Base-by-base conservation (phyloP, 1,140 invertebrate genomes). In the Sinella curviseta region DNA sequence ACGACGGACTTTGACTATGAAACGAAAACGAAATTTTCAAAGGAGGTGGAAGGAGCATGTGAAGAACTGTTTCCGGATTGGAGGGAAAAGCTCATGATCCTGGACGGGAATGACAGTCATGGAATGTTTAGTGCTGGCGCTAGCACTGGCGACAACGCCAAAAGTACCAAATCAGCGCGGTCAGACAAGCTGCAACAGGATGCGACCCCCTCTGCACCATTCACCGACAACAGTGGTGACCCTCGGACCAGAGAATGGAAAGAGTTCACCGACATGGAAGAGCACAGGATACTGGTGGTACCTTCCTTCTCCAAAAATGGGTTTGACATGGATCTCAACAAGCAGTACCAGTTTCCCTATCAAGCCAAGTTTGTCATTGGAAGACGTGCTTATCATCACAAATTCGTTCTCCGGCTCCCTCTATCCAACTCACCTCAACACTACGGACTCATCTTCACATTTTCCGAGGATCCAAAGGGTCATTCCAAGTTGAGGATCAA, bases 21-120 rank as follows among this genome's bases (percentile, higher is more conserved):
- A n/a, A 24, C 74, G 24, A 75, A 75, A 26, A 36, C 28, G 24
- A 75, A 48, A 48, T 75, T 75, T 48, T 3, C 34, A 14, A 48
- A 48, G n/a, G 3, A 75, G 4, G 35, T 75, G 34, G 35, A 75
- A 48, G 14, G 33, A 14, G 35, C n/a, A 1, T 48, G 34, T 26
- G 35, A 36, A 26, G 34, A 75, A 30, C 36, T 75, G 34, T 75
- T 75, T 75, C 74, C 74, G 24, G 39, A 75, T 24, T 36, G 74
- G 34, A 54, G 31, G 24, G 8, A n/a, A 36, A 75, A 48, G 39
- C 24, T 70, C 4, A 70, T 70, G 65, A 48, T 75, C 24, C 36
- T 75, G 3, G 74, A 75, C 39, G 74, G 74, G 28, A 75, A 75
- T 30, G 74, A 75, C 20, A 31, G 74, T 75, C 74, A 75, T 48